Base-by-base conservation (phyloP, 2,113 vertebrate genomes). In the Oryzias javanicus region DNA sequence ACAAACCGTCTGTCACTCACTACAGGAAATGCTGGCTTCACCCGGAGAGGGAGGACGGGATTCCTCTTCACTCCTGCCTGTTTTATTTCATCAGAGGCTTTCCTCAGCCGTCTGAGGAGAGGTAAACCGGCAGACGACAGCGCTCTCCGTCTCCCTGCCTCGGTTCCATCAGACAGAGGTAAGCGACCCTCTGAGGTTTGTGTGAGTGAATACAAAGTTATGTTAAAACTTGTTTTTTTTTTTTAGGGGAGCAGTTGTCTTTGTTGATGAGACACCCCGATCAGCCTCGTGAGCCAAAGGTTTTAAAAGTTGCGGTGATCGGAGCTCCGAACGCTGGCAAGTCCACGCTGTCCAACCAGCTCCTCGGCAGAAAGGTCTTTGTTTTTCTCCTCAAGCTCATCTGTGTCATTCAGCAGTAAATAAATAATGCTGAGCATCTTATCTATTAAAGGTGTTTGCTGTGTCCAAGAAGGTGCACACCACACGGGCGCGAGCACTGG, bases 401-500 rank as follows among this genome's bases (percentile, higher is more conserved):
- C 24, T 50, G 35, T 63, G 4, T 55, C 3, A 19, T 27, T 55
- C 16, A 20, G 7, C 7, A 46, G 8, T 24, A 49, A 13, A 0
- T 6, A n/a, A 3, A 0, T 6, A n/a, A 3, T 5, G 19, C 20
- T 70, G 18, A 58, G 14, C 46, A 4, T 86, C 40, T 1, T 73
- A 59, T 70, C 18, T 12, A 3, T 81, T 81, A 1, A 79, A 99
- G 97, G 90, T 98, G 42, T 96, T 99, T 85, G 93, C 96, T 0
- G 94, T 98, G 10, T 99, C 97, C 20, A 93, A 78, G 80, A 99
- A 99, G 79, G 97, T 98, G 0, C 97, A 99, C 66, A 99, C 97
- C 0, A 98, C 96, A 0, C 91, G 95, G 0, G 90, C 92, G 42
- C 90, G 92, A 53, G 90, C 96, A 44, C 44, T 83, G 2, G 95